Percentiles rank a stretch among this genome's conserved stretches.
phyloP scores from a whole-genome alignment of 1,140 invertebrate species.

The Aphelinus atriplicis region DNA sequence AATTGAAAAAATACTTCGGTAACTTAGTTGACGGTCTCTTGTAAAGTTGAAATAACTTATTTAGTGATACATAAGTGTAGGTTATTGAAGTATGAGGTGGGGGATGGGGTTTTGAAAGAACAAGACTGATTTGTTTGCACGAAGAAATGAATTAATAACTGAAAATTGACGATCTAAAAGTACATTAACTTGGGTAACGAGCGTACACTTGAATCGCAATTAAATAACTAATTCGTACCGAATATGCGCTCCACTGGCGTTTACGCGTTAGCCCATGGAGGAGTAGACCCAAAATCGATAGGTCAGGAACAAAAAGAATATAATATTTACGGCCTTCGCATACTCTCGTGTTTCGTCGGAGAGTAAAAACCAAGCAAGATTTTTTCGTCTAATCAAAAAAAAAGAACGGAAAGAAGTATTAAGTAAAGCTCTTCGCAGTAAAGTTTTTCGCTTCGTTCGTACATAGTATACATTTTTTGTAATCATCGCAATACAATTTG shows the following conservation, averaged over 20 bases:
- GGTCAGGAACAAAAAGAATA: constrained; percentile 42
- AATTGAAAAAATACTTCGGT: too few species aligned
- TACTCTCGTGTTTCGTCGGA: constrained; percentile 37
- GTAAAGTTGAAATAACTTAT: too few species aligned
- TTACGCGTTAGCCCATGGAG: constrained; percentile 34
- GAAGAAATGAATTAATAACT: constrained; percentile 60
- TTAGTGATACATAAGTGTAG: too few species aligned
- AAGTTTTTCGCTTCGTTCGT: constrained; percentile 31
- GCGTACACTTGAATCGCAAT: constrained; percentile 49
- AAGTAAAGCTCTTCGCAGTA: constrained; percentile 31
- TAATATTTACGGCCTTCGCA: constrained; percentile 31
- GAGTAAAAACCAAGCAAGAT: constrained; percentile 38
- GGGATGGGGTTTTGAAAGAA: constrained; percentile 32
- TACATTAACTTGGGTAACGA: constrained; percentile 59
- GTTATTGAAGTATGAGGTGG: too few species aligned
- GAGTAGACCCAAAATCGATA: constrained; percentile 34
- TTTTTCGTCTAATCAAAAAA: constrained; percentile 19
- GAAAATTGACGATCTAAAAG: constrained; percentile 59
- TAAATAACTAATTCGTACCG: constrained; percentile 40
- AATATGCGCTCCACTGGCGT: constrained; percentile 35
- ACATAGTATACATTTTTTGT: constrained; percentile 27
- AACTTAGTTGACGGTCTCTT: too few species aligned
- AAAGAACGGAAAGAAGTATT: constrained; percentile 27
- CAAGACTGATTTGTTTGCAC: constrained; percentile 43
- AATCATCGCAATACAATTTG: constrained; percentile 9